A percentile compares a stretch with the other conserved stretches of the same genome.
Evolutionary conservation across 37 sponge, comb jelly and placozoan species (phyloP).

Genomic region (Crambe crambe): DNA sequence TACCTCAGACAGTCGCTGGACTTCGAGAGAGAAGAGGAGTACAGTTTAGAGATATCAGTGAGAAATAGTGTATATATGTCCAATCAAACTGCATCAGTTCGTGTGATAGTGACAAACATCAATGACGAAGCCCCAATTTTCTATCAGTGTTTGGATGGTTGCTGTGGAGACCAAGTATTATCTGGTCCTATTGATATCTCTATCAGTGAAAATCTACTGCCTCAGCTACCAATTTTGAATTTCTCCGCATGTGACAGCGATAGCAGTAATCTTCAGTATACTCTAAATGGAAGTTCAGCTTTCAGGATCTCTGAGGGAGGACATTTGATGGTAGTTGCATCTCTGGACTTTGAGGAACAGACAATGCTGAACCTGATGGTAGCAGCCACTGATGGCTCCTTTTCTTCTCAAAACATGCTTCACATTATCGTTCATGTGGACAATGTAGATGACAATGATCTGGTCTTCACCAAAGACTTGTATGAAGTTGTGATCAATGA

Average conservation of each 20-base stretch:
- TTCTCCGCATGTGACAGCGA: slow-evolving; percentile 52
- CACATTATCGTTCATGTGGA: slow-evolving; percentile 9
- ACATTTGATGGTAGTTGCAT: not conserved
- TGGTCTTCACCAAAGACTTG: slow-evolving; percentile 13
- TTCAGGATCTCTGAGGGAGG: not conserved
- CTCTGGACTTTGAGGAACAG: slow-evolving; percentile 53
- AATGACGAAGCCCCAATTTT: slow-evolving; percentile 58
- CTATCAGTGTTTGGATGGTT: slow-evolving; percentile 37
- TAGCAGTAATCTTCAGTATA: slow-evolving; percentile 30
- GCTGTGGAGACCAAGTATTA: slow-evolving; percentile 16
- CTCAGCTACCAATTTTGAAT: slow-evolving; percentile 9
- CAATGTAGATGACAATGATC: slow-evolving; percentile 56
- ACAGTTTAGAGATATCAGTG: slow-evolving; percentile 26
- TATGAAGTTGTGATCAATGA: slow-evolving; percentile 39
- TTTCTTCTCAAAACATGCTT: slow-evolving; percentile 17
- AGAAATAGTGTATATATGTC: slow-evolving; percentile 47
- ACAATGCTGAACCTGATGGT: not conserved
- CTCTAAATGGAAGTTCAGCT: not conserved
- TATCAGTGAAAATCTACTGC: slow-evolving; percentile 40
- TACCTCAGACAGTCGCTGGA: slow-evolving; percentile 42
- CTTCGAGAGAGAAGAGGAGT: slow-evolving; percentile 30
- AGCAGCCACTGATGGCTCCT: slow-evolving; percentile 25
- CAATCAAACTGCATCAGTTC: slow-evolving; percentile 15
- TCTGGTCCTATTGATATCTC: not conserved
- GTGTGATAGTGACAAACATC: slow-evolving; percentile 20